These are phyloP conservation scores for Psittacula cyanocephala DNA, from an alignment of 2,113 vertebrate genomes.

Conservation along the genomic window DNA sequence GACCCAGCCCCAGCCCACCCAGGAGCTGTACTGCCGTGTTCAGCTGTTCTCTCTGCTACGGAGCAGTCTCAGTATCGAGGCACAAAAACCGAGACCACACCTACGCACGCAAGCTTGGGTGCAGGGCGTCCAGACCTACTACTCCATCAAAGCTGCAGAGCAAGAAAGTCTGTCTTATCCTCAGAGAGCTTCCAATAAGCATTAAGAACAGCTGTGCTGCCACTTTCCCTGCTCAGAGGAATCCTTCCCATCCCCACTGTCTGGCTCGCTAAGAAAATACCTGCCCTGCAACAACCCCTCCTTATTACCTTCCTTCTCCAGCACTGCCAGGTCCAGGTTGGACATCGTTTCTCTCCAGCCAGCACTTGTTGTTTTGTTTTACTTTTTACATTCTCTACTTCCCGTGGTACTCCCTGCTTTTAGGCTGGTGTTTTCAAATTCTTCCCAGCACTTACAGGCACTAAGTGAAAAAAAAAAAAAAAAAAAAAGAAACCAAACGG, in stretches of 20 bases:
- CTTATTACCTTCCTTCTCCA: background rate
- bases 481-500: background rate
- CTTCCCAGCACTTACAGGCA: background rate
- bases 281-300: background rate
- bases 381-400: background rate
- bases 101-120: fast-evolving
- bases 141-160: background rate
- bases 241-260: background rate
- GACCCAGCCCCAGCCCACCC: background rate
- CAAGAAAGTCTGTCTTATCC: background rate
- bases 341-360: background rate
- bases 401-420: background rate
- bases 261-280: background rate
- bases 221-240: background rate
- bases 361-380: background rate
- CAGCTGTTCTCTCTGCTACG: background rate
- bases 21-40: background rate
- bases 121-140: background rate
- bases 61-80: background rate
- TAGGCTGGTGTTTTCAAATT: background rate
- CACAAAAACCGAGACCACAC: background rate
- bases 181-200: background rate
- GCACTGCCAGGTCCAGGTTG: background rate
- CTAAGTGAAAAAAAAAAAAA: background rate
- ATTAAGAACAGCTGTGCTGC: background rate